Percentiles rank a stretch among this genome's conserved stretches.
Evolutionary conservation across 2,888 invertebrate genomes (phyloP).

Genomic region (Chymomyza fuscimana): DNA sequence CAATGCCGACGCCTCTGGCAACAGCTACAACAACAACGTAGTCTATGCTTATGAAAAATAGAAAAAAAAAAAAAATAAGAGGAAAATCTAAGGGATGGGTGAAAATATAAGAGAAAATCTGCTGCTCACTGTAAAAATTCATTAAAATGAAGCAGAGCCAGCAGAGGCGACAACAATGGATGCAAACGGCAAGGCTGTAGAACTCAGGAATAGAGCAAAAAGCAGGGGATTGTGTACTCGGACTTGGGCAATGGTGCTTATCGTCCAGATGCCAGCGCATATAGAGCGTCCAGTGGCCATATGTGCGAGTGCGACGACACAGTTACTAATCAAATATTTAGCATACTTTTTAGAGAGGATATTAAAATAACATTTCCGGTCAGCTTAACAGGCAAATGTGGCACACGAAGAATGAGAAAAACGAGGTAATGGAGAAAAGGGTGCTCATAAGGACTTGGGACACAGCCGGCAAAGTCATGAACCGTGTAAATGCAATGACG

Average conservation of each 20-base stretch:
- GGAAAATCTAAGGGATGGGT: constrained; percentile 18
- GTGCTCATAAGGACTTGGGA: not conserved
- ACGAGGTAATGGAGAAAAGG: constrained; percentile 24
- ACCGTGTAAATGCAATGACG: constrained; percentile 58
- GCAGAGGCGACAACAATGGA: constrained; percentile 25
- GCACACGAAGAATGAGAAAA: constrained; percentile 4
- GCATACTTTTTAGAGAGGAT: constrained; percentile 74
- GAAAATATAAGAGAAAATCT: constrained; percentile 7
- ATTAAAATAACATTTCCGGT: constrained; percentile 76
- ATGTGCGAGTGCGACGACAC: constrained; percentile 35
- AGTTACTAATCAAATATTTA: constrained; percentile 76
- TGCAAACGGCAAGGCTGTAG: not conserved
- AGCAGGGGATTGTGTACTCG: constrained; percentile 22
- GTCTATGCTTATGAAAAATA: constrained; percentile 59
- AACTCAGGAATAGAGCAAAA: not conserved
- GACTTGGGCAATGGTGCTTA: constrained; percentile 38
- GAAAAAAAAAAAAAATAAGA: constrained; percentile 31
- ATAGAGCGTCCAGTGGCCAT: not conserved
- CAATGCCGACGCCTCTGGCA: constrained; percentile 49
- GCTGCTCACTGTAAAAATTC: constrained; percentile 58
- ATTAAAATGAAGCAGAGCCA: constrained; percentile 59
- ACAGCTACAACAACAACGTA: constrained; percentile 25
- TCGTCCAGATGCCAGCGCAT: constrained; percentile 19
- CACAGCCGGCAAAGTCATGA: constrained; percentile 29
- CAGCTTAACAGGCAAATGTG: constrained; percentile 46